phyloP scores from a whole-genome alignment of 2,888 invertebrate species.

The Drosophila niveifrons region DNA sequence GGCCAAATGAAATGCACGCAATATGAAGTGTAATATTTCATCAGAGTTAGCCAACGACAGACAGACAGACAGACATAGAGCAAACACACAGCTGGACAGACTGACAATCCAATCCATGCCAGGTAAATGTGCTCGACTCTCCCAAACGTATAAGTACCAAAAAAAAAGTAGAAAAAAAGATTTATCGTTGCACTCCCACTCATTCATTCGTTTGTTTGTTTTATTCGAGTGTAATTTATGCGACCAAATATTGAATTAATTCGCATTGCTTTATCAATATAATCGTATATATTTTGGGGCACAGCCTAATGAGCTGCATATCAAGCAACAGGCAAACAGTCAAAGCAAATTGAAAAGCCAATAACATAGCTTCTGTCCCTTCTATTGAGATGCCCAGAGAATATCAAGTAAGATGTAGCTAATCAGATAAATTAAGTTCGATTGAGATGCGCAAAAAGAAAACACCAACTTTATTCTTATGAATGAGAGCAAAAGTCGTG shows the following conservation, averaged over 20 bases:
- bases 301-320: conserved; percentile 51
- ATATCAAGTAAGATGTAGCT: neutral
- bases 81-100: conserved; percentile 15
- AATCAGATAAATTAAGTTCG: neutral
- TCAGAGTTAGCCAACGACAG: conserved; percentile 46
- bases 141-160: conserved; percentile 8
- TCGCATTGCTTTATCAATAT: conserved; percentile 64
- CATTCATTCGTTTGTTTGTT: conserved; percentile 12
- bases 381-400: conserved; percentile 2
- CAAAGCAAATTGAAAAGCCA: neutral
- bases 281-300: conserved; percentile 21
- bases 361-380: neutral
- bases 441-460: neutral
- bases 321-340: conserved; percentile 20
- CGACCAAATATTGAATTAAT: conserved; percentile 61
- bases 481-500: too few species aligned
- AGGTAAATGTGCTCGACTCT: conserved; percentile 40
- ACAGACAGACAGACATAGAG: conserved; percentile 16
- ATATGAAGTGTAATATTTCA: conserved; percentile 74
- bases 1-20: conserved; percentile 71
- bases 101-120: conserved; percentile 9
- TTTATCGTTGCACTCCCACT: conserved; percentile 43
- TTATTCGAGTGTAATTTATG: conserved; percentile 52
- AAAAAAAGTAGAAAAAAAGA: conserved; percentile 27
- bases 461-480: neutral